phyloP scores from a whole-genome alignment of 2,113 vertebrate genomes.

The Catharus fuscescens region DNA sequence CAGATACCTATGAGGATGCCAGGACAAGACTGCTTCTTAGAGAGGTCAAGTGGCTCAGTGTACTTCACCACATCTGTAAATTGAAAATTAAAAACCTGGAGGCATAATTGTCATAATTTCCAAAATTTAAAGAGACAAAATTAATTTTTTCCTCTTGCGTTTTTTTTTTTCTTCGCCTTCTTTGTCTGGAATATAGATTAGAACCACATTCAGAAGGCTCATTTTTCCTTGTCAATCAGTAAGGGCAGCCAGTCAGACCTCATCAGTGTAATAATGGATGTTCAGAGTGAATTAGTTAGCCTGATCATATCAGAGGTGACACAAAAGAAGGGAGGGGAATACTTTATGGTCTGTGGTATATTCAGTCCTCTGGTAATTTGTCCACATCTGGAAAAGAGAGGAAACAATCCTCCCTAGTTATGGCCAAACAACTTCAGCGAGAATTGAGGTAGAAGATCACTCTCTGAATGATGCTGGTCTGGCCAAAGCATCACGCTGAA shows the following conservation, averaged over 20 bases:
- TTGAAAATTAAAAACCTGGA: slow-evolving; percentile 48
- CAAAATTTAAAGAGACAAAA: slow-evolving; percentile 40
- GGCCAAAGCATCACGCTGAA: background rate
- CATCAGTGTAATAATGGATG: slow-evolving; percentile 67
- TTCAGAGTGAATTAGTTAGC: slow-evolving; percentile 61
- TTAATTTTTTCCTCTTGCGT: background rate
- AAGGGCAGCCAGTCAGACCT: slow-evolving; percentile 63
- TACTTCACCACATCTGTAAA: slow-evolving; percentile 44
- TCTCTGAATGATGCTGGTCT: background rate
- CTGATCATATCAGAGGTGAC: slow-evolving; percentile 50
- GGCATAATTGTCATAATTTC: slow-evolving; percentile 4
- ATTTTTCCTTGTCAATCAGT: slow-evolving; percentile 69
- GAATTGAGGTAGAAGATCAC: background rate
- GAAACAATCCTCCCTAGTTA: background rate
- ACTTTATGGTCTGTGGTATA: slow-evolving; percentile 17
- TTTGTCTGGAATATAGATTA: slow-evolving; percentile 50
- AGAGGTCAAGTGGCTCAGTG: slow-evolving; percentile 43
- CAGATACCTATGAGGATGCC: slow-evolving; percentile 41
- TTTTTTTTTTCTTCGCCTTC: background rate
- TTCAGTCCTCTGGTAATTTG: background rate
- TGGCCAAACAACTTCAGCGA: background rate
- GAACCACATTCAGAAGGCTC: slow-evolving; percentile 40
- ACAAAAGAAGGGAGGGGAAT: slow-evolving; percentile 21
- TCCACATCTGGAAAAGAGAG: slow-evolving; percentile 16
- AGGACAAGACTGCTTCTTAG: slow-evolving; percentile 20